Conservation (phyloP, 2,888 invertebrate species). For the Hypomecis punctinalis region DNA sequence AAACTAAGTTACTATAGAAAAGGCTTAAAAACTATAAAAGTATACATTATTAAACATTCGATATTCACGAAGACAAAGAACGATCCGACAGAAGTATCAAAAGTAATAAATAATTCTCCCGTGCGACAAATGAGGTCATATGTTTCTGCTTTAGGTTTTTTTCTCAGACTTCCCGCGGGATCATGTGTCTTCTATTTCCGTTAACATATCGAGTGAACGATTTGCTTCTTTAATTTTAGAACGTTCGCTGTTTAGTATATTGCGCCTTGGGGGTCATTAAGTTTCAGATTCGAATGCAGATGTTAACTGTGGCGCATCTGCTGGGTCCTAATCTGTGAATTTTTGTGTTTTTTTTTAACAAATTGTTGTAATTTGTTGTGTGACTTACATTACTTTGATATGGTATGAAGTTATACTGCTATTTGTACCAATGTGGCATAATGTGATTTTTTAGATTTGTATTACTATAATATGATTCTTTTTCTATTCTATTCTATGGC, state of each 20-base stretch:
- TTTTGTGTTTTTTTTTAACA: slow-evolving; percentile 29
- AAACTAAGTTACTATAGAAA: not conserved
- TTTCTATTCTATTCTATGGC: too few relatives aligned
- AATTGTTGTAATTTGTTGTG: slow-evolving; percentile 39
- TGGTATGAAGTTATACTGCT: too few relatives aligned
- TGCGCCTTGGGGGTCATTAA: slow-evolving; percentile 80
- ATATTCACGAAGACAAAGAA: slow-evolving; percentile 68
- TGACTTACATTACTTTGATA: slow-evolving; percentile 20
- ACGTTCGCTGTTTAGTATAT: slow-evolving; percentile 82
- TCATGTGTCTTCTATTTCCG: slow-evolving; percentile 85
- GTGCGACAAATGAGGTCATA: slow-evolving; percentile 84
- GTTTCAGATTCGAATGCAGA: slow-evolving; percentile 69
- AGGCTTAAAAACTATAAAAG: not conserved
- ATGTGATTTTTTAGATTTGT: too few relatives aligned
- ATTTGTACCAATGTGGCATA: too few relatives aligned
- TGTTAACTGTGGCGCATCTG: slow-evolving; percentile 73
- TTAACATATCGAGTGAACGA: slow-evolving; percentile 79
- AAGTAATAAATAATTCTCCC: slow-evolving; percentile 82
- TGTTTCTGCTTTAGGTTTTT: slow-evolving; percentile 83
- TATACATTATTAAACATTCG: slow-evolving; percentile 35
- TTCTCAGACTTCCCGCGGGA: slow-evolving; percentile 81
- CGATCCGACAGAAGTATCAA: slow-evolving; percentile 74
- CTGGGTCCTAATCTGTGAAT: slow-evolving; percentile 55
- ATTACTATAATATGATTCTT: too few relatives aligned
- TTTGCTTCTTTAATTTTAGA: slow-evolving; percentile 82